Evolutionary conservation across 2,113 vertebrate genomes (phyloP).

Genomic region (Columba janthina): DNA sequence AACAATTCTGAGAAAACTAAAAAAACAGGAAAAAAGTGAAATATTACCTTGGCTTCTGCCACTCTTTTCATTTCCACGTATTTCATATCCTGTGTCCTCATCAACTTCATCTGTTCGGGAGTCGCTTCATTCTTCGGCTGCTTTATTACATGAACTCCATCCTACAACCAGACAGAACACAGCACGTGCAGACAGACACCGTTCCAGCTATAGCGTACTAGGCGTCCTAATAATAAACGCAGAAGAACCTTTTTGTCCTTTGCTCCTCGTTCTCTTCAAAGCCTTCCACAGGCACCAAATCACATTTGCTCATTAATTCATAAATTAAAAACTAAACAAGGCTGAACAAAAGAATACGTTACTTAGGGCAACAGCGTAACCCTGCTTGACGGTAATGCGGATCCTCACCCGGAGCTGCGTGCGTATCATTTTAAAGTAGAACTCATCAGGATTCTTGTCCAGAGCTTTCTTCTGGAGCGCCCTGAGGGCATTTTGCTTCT

Average conservation of each 20-base stretch:
- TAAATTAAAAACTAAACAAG: background rate
- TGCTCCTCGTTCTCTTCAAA: background rate
- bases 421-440: conserved; percentile 93
- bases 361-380: background rate
- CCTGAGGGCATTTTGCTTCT: conserved; percentile 87
- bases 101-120: conserved; percentile 90
- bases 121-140: conserved; percentile 81
- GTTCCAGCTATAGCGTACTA: too few species aligned
- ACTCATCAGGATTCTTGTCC: conserved; percentile 97
- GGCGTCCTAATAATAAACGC: background rate
- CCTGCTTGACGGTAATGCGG: background rate
- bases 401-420: conserved; percentile 79
- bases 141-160: conserved; percentile 86
- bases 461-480: conserved; percentile 90
- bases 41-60: conserved; percentile 86
- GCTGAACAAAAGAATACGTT: fast-evolving
- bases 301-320: background rate
- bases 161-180: conserved; percentile 72
- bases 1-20: background rate
- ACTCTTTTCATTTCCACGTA: conserved; percentile 96
- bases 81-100: conserved; percentile 92
- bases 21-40: background rate
- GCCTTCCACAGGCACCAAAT: background rate
- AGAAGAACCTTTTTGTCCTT: background rate
- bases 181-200: background rate